phyloP scores from a whole-genome alignment of 37 sponge, comb jelly and placozoan species.

The Mnemiopsis leidyi region DNA sequence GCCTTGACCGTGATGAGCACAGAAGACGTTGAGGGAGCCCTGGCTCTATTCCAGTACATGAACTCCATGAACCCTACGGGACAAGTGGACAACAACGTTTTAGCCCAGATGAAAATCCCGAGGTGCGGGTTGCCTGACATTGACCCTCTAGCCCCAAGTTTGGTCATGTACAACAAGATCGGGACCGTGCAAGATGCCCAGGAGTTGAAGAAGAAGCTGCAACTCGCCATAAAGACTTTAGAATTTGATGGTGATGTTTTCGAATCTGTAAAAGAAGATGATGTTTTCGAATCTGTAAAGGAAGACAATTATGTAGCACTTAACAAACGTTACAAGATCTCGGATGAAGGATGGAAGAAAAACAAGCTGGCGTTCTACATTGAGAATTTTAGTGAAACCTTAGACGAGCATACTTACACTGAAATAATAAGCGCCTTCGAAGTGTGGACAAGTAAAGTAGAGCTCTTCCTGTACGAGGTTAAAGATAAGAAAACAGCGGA shows the following conservation, averaged over 20 bases:
- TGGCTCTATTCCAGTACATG: slow-evolving; percentile 41
- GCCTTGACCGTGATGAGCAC: not conserved
- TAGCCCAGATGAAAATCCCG: slow-evolving; percentile 24
- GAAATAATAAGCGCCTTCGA: slow-evolving; percentile 21
- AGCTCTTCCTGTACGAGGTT: slow-evolving; percentile 9
- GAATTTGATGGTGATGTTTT: not conserved
- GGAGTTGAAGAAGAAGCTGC: not conserved
- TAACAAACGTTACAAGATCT: not conserved
- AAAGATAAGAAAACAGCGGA: not conserved
- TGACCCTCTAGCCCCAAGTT: not conserved
- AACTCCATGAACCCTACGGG: not conserved
- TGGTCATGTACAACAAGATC: not conserved
- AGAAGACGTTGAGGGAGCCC: slow-evolving; percentile 28
- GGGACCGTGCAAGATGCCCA: not conserved
- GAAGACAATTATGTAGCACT: not conserved
- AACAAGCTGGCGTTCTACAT: slow-evolving; percentile 8
- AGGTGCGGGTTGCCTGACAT: slow-evolving; percentile 54
- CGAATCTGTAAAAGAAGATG: too few relatives aligned
- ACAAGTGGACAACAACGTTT: not conserved
- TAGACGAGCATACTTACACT: not conserved
- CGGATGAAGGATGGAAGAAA: slow-evolving; percentile 7
- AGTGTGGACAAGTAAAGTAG: slow-evolving; percentile 14
- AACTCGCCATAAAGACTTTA: not conserved
- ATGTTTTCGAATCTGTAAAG: too few relatives aligned
- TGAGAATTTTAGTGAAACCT: slow-evolving; percentile 27